Evolutionary conservation across 1,140 invertebrate species (phyloP), one percentile per base, ranked within the genome.

Genomic region (Papilio aristodemus): DNA sequence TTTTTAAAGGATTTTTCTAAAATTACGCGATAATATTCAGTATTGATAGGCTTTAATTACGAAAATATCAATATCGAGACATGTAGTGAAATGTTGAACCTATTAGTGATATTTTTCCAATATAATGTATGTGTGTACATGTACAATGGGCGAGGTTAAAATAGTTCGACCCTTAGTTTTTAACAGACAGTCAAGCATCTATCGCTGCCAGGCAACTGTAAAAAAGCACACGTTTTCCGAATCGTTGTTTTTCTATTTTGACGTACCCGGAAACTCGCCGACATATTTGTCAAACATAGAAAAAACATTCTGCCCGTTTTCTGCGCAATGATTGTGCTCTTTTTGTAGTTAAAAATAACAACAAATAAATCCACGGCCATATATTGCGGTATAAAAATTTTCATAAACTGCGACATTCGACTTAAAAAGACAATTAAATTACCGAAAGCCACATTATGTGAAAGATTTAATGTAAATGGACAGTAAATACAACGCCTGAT

Each of bases 231-330:
- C 46, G 46, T 19, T 25, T 7, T 46, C 43, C 19, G 14, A 46
- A 46, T 46, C 46, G 8, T 22, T 54, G 46, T 22, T 54, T 54
- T 54, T 54, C 46, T 25, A 54, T 54, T 54, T 54, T 25, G 17
- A 54, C 11, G 46, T 54, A 54, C 41, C n/a, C 13, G 2, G 2
- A 6, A 32, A 54, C 46, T 54, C 46, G 46, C 19, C 46, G 46
- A 11, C 19, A 54, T 25, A 54, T 54, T 54, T 54, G 46, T 54
- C 46, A 22, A 54, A 54, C 46, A 54, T 11, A 10, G 9, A 19
- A 54, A 22, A 22, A 54, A 54, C 46, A 22, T 25, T 54, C 17
- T 54, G 19, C 46, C 17, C 46, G 11, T 54, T 22, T 54, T 54
- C 9, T 17, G 11, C 19, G 17, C 19, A 10, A 54, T 54, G 46